phyloP scores from a whole-genome alignment of 2,888 invertebrate genomes.

The Eumacrocentrus americanus region DNA sequence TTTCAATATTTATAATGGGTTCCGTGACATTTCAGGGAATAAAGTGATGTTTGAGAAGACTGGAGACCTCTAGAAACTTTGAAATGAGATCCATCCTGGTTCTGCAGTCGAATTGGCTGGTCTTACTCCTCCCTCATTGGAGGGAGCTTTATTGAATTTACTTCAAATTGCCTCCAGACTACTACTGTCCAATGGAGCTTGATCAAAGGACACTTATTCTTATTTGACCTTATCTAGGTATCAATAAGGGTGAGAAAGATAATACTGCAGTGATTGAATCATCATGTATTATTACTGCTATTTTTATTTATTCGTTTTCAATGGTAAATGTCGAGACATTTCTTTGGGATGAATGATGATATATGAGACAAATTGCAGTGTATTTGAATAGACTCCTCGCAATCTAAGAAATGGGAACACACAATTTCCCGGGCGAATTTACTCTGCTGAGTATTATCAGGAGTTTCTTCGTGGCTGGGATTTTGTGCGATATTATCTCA shows the following conservation, averaged over 20 bases:
- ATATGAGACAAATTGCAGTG: too few species aligned
- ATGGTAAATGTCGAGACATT: neutral
- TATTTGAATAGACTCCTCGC: too few species aligned
- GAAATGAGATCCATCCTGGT: slow-evolving; percentile 31
- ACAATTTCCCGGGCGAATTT: too few species aligned
- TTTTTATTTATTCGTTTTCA: neutral
- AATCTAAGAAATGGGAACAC: too few species aligned
- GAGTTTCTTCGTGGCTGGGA: too few species aligned
- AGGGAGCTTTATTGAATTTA: neutral
- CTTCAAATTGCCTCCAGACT: neutral
- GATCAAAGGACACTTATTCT: neutral
- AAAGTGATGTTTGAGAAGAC: neutral
- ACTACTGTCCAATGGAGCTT: neutral
- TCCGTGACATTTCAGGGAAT: neutral
- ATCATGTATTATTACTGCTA: neutral
- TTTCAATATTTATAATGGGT: too few species aligned
- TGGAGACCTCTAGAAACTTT: neutral
- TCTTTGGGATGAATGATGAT: too few species aligned
- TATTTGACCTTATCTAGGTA: neutral
- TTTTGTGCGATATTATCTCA: too few species aligned
- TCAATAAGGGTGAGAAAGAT: neutral
- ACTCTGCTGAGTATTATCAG: too few species aligned
- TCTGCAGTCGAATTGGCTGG: slow-evolving; percentile 34
- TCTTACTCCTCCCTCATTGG: neutral
- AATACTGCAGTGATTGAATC: neutral